Conservation (phyloP, 2,888 invertebrate species). For the Eulithis prunata region DNA sequence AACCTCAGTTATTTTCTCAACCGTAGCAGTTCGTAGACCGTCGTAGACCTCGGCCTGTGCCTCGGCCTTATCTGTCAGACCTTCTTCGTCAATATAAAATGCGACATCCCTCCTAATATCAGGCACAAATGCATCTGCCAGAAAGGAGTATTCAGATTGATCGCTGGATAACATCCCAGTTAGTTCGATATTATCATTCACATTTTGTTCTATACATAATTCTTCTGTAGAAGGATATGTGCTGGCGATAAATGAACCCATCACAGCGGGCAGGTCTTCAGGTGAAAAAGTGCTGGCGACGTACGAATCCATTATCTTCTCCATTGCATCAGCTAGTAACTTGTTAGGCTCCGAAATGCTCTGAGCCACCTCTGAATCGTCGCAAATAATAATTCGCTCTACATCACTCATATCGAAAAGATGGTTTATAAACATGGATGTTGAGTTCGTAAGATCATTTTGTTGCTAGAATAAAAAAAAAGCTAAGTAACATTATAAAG, state of each 20-base stretch:
- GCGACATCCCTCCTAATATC: slow-evolving; percentile 52
- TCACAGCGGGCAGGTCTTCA: slow-evolving; percentile 23
- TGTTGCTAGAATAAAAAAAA: slow-evolving; percentile 48
- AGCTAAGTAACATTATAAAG: background rate
- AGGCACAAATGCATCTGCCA: slow-evolving; percentile 54
- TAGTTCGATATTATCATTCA: slow-evolving; percentile 32
- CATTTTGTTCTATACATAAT: slow-evolving; percentile 37
- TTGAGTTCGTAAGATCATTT: slow-evolving; percentile 59
- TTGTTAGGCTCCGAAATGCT: slow-evolving; percentile 47
- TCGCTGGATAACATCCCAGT: slow-evolving; percentile 46
- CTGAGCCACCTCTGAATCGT: slow-evolving; percentile 49
- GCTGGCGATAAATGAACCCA: slow-evolving; percentile 16
- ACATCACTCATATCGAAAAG: slow-evolving; percentile 76
- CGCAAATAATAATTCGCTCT: slow-evolving; percentile 51
- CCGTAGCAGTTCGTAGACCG: slow-evolving; percentile 39
- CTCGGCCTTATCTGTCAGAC: slow-evolving; percentile 33
- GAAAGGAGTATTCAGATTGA: slow-evolving; percentile 61
- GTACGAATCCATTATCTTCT: slow-evolving; percentile 61
- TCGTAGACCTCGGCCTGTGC: slow-evolving; percentile 37
- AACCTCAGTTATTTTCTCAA: slow-evolving; percentile 45
- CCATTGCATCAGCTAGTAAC: slow-evolving; percentile 52
- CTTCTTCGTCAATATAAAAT: slow-evolving; percentile 53
- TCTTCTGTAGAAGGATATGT: slow-evolving; percentile 22
- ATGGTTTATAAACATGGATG: slow-evolving; percentile 70
- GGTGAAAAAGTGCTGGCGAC: slow-evolving; percentile 52